Base-by-base conservation (phyloP, 2,113 vertebrate species). In the Hippocampus barbouri region DNA sequence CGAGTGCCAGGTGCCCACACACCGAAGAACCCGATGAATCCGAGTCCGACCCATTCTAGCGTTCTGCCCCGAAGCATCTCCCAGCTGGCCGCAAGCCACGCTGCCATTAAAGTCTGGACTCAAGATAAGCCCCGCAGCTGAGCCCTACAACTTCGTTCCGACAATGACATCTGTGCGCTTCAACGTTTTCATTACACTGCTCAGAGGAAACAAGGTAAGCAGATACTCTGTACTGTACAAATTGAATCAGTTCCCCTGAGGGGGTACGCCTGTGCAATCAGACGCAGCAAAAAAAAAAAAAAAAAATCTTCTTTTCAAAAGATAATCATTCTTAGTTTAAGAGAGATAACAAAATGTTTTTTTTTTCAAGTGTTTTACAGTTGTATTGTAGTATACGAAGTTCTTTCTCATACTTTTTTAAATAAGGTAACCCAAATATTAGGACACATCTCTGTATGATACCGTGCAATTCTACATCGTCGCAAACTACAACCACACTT, bases 61-160 rank as follows among this genome's bases (percentile, higher is more conserved):
- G 16, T 45, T 69, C 51, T 34, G 65, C 71, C 80, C 70, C 73
- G 47, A 60, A 80, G 79, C 69, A n/a, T 82, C 84, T 81, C 75
- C 70, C 87, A 83, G 74, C 80, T 87, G 83, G 76, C 71, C 70
- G 65, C 21, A 3, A 72, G 61, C 67, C 71, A 71, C 51, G 72
- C 67, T 70, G 62, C 72, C 34, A 73, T 78, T 80, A 47, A 71
- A 72, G 75, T 56, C 71, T 5, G 66, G 78, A 73, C 65, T 79
- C 62, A 71, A 54, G 66, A 62, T 59, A 54, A 64, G 53, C 70
- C 25, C 66, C 0, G 16, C 85, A 86, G 82, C 85, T 83, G 83
- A 89, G 82, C 63, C 77, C 80, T 16, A 34, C 43, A 41, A 71
- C 71, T 66, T 76, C 18, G 23, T 71, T 62, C 40, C 12, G 65